Evolutionary conservation across 2,888 invertebrate genomes (phyloP).

Genomic region (Acleris cristana): DNA sequence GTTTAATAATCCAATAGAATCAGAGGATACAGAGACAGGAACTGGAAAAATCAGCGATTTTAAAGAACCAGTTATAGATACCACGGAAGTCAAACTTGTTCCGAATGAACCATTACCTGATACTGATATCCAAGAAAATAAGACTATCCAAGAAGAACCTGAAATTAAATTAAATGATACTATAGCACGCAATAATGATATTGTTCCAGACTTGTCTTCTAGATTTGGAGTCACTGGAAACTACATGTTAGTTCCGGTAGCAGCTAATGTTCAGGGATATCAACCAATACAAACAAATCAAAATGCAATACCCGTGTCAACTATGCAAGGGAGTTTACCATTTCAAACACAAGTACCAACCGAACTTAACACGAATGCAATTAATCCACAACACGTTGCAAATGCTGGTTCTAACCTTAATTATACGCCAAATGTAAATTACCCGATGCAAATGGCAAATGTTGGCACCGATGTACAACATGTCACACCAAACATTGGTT

Average conservation of each 20-base stretch:
- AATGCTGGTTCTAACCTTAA: neutral
- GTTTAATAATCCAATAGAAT: conserved; percentile 3
- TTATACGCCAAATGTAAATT: neutral
- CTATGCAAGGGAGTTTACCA: conserved; percentile 2
- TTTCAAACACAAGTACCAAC: neutral
- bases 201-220: conserved; percentile 1
- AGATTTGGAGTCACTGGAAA: conserved; percentile 22
- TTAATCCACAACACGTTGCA: neutral
- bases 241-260: conserved; percentile 22
- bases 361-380: conserved; percentile 2
- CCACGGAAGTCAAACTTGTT: neutral
- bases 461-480: neutral
- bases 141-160: neutral
- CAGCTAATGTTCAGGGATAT: conserved; percentile 17
- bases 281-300: conserved; percentile 6
- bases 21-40: neutral
- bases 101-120: neutral
- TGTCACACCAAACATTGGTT: conserved; percentile 1
- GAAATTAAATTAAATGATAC: neutral
- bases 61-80: neutral
- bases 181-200: neutral
- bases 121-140: neutral
- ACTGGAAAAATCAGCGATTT: neutral
- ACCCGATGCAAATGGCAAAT: neutral
- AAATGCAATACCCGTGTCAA: neutral